phyloP scores from a whole-genome alignment of 2,888 invertebrate species.

The Eupsilia transversa region DNA sequence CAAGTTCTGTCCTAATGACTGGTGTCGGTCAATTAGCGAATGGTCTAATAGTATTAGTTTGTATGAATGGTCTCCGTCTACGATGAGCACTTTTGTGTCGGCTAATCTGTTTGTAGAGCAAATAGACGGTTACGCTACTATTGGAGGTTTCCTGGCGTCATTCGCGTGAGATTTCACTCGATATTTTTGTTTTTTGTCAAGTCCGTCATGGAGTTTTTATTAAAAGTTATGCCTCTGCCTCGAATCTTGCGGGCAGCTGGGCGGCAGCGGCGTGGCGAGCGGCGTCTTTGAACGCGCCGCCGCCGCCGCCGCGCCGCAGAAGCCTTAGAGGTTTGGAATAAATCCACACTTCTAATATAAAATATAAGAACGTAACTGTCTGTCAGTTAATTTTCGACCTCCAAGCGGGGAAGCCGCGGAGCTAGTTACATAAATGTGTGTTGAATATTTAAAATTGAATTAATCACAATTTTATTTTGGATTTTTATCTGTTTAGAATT shows the following conservation, averaged over 20 bases:
- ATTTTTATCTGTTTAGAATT: too few relatives aligned
- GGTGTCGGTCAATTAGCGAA: constrained; percentile 57
- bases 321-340: neutral
- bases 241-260: too few relatives aligned
- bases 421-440: too few relatives aligned
- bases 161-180: neutral
- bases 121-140: constrained; percentile 51
- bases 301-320: too few relatives aligned
- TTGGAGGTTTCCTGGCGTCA: neutral
- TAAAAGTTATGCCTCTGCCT: too few relatives aligned
- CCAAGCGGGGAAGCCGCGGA: neutral
- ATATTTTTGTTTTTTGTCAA: neutral
- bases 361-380: neutral
- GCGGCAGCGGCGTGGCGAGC: too few relatives aligned
- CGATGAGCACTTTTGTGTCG: constrained; percentile 34
- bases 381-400: neutral
- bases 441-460: too few relatives aligned
- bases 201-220: too few relatives aligned
- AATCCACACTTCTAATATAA: neutral
- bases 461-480: too few relatives aligned
- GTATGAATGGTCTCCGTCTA: constrained; percentile 21
- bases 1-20: constrained; percentile 38
- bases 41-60: constrained; percentile 42
- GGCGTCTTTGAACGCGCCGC: too few relatives aligned
- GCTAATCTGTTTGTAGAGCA: constrained; percentile 64